Evolutionary conservation across 2,113 vertebrate species (phyloP).

Genomic region (Eleginops maclovinus): DNA sequence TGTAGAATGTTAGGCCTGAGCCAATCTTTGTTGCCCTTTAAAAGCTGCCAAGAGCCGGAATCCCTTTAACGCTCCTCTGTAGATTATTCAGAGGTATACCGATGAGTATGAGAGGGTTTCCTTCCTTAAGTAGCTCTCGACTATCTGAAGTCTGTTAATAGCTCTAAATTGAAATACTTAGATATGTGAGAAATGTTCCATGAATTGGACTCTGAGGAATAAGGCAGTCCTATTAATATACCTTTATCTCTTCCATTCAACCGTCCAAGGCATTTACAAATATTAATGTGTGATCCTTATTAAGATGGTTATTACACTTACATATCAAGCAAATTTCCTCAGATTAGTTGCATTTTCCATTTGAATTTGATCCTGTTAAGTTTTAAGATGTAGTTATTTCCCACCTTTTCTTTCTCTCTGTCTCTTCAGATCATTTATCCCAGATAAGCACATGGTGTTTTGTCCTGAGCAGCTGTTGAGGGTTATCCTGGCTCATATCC

Average conservation of each 20-base stretch:
- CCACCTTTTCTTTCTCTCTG: neutral
- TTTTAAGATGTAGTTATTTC: neutral
- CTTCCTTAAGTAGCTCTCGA: constrained; percentile 24
- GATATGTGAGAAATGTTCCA: neutral
- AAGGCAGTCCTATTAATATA: neutral
- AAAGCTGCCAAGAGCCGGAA: constrained; percentile 33
- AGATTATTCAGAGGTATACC: constrained; percentile 27
- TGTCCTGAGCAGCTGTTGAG: constrained; percentile 97
- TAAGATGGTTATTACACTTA: neutral
- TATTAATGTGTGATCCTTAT: neutral
- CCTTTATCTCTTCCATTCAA: neutral
- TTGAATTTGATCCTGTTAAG: neutral
- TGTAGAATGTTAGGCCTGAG: neutral
- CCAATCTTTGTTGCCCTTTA: constrained; percentile 20
- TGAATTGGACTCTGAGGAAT: neutral
- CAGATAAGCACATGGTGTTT: constrained; percentile 97
- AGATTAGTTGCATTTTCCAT: neutral
- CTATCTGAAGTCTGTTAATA: neutral
- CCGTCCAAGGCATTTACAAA: neutral
- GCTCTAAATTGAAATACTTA: constrained; percentile 1
- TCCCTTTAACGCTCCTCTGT: constrained; percentile 36
- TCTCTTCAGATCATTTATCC: constrained; percentile 92
- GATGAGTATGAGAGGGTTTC: constrained; percentile 39
- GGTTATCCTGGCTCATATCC: constrained; percentile 96
- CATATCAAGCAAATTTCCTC: neutral